These are phyloP conservation scores for Passer montanus DNA, from an alignment of 2,113 vertebrate species.

Conservation along the genomic window DNA sequence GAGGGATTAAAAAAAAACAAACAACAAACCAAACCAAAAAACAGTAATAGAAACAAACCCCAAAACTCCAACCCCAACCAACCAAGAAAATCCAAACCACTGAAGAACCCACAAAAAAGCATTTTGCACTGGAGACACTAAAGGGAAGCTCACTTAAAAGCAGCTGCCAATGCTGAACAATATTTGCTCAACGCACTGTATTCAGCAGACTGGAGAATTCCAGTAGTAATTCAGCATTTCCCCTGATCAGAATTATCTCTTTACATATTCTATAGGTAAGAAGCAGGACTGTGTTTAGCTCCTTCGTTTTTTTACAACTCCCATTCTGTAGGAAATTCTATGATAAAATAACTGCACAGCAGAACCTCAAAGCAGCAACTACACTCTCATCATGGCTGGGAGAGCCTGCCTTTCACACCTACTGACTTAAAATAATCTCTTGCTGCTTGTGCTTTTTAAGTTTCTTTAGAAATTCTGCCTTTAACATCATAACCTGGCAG, in stretches of 20 bases:
- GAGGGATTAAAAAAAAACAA: neutral
- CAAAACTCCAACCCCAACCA: neutral
- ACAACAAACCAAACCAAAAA: fast-evolving
- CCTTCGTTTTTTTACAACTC: neutral
- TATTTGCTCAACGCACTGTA: neutral
- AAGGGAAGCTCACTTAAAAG: neutral
- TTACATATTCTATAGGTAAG: neutral
- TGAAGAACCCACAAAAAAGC: neutral
- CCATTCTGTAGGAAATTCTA: neutral
- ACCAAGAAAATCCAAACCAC: neutral
- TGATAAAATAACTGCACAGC: neutral
- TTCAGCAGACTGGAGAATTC: neutral
- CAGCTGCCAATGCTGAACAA: neutral
- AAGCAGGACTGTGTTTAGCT: neutral
- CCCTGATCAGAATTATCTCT: neutral
- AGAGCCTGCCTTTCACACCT: neutral
- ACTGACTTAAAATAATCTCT: neutral
- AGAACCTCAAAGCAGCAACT: neutral
- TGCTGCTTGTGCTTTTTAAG: neutral
- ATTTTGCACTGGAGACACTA: neutral
- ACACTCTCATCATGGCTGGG: fast-evolving
- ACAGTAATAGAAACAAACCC: neutral
- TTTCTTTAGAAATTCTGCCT: neutral
- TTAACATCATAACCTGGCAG: neutral
- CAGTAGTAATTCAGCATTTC: neutral